A percentile compares a stretch with the other conserved stretches of the same genome.
These are phyloP conservation scores for Capitulum mitella DNA, from an alignment of 2,888 invertebrate species.

Conservation along the genomic window DNA sequence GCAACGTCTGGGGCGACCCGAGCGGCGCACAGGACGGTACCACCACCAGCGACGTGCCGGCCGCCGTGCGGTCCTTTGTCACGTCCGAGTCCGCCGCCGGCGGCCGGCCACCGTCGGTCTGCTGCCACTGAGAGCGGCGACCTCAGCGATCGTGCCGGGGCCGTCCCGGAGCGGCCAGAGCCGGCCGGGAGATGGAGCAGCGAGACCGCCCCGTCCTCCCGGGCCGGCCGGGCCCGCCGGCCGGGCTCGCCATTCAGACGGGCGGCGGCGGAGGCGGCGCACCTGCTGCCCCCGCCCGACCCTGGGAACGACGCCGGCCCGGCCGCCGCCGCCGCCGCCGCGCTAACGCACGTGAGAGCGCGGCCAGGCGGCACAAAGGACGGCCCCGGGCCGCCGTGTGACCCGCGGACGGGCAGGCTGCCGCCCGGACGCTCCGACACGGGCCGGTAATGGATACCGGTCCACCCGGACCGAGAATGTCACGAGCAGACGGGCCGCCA, in stretches of 20 bases:
- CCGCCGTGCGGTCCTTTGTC: too few species aligned
- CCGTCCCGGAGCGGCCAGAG: too few species aligned
- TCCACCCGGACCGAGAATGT: too few species aligned
- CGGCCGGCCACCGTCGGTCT: too few species aligned
- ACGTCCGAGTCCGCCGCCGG: too few species aligned
- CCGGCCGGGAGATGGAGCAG: neutral
- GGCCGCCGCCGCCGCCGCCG: neutral
- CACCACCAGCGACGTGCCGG: neutral
- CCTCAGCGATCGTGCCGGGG: too few species aligned
- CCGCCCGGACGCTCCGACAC: too few species aligned
- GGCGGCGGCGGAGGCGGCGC: slow-evolving; percentile 2
- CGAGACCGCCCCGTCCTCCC: neutral
- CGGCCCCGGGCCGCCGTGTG: neutral
- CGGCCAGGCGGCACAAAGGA: neutral
- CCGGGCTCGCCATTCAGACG: neutral
- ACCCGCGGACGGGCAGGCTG: too few species aligned
- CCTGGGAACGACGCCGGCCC: neutral
- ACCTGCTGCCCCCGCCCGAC: neutral
- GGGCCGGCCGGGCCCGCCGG: neutral
- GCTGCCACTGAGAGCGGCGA: too few species aligned
- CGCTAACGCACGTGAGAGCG: neutral
- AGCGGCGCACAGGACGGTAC: neutral
- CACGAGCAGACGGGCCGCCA: too few species aligned
- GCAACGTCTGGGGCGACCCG: neutral
- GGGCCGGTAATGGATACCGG: too few species aligned